Percentiles rank a stretch among this genome's conserved stretches.
Evolutionary conservation across 1,140 invertebrate genomes (phyloP).

Genomic region (Ridgeia piscesae): DNA sequence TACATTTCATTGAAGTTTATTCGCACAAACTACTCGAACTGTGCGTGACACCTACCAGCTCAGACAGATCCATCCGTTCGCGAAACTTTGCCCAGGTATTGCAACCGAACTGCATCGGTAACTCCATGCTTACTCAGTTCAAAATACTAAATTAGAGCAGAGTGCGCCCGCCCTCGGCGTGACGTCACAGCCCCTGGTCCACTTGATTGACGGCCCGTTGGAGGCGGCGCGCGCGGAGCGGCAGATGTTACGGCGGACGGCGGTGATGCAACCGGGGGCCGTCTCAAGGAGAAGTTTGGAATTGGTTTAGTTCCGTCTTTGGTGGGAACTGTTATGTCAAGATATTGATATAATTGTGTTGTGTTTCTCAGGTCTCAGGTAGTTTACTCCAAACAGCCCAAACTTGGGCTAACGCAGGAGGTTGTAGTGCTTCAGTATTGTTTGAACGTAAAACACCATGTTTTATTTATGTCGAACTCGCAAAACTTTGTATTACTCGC

Average conservation of each 20-base stretch:
- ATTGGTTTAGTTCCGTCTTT: not conserved
- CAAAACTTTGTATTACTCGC: too few relatives aligned
- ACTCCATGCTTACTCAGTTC: conserved; percentile 4
- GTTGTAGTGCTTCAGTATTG: too few relatives aligned
- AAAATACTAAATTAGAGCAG: not conserved
- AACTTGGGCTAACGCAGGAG: too few relatives aligned
- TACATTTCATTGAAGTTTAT: not conserved
- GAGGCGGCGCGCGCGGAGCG: too few relatives aligned
- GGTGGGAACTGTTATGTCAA: too few relatives aligned
- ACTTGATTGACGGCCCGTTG: not conserved
- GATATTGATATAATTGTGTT: too few relatives aligned
- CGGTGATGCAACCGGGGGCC: not conserved
- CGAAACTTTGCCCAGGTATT: not conserved
- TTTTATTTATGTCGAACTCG: too few relatives aligned
- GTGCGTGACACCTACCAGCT: not conserved
- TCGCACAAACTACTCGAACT: not conserved
- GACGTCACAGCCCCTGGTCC: not conserved
- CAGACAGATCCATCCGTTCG: not conserved
- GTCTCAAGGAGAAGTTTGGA: not conserved
- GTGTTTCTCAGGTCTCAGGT: too few relatives aligned
- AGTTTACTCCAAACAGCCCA: too few relatives aligned
- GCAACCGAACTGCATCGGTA: not conserved
- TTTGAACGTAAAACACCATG: too few relatives aligned
- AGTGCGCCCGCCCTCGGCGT: not conserved
- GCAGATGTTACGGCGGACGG: not conserved